These are phyloP conservation scores for Morus bassanus DNA, from an alignment of 2,797 vertebrate species.

Conservation along the genomic window DNA sequence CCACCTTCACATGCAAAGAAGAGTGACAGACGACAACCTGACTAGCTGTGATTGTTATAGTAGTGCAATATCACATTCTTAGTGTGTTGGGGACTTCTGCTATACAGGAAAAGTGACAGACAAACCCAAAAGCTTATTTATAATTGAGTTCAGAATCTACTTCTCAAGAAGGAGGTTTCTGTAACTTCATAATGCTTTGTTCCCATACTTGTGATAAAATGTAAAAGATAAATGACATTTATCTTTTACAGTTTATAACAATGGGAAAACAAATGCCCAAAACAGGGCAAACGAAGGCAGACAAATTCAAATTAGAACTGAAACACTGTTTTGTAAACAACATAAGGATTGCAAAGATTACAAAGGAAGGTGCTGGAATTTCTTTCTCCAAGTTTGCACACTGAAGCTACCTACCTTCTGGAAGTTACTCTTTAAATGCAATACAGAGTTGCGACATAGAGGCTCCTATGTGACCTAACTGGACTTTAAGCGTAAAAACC, in stretches of 20 bases:
- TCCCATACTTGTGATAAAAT: not conserved
- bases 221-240: too few species aligned
- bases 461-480: not conserved
- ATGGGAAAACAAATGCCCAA: not conserved
- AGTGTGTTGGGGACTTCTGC: not conserved
- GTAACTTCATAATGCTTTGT: not conserved
- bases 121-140: not conserved
- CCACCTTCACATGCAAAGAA: not conserved
- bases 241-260: not conserved
- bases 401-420: rapidly evolving
- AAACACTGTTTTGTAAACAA: not conserved
- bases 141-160: not conserved
- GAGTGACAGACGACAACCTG: not conserved
- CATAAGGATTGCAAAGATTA: not conserved
- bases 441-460: not conserved
- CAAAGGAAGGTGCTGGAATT: not conserved
- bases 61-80: not conserved
- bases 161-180: not conserved
- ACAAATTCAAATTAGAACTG: not conserved
- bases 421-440: not conserved
- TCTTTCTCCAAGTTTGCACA: not conserved
- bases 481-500: not conserved
- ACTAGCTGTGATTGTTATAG: not conserved
- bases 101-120: not conserved
- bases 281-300: not conserved